Base-by-base conservation (phyloP, 2,797 vertebrate genomes). In the Buceros bicornis region DNA sequence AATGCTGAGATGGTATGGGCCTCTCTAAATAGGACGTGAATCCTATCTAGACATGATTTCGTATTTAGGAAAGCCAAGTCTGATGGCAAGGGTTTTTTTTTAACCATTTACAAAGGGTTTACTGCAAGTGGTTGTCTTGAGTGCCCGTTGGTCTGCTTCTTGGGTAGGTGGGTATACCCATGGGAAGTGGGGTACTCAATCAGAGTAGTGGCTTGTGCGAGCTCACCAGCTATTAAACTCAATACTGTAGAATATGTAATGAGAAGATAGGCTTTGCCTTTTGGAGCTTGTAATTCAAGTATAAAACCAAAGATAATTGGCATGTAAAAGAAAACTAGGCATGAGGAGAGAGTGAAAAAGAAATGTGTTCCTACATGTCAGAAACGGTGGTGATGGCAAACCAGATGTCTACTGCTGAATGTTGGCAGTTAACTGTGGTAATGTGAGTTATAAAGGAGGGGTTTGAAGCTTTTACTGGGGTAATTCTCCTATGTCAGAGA, bases 401-500 rank as follows among this genome's bases (percentile, higher is more conserved):
- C 13, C 48, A 80, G 70, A 62, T 74, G 86, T 71, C 64, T 69
- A 11, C 28, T 77, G 70, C 37, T 80, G 77, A 66, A 26, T 16
- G 54, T 16, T 84, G 60, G 24, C 77, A 81, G 33, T 50, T 80
- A 70, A n/a, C 50, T 73, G 71, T 77, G 53, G 50, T 87, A 78
- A 89, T 24, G 29, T 18, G 60, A 57, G 15, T 82, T 89, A 40
- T 11, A 61, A 89, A 70, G 48, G 69, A 85, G 22, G 40, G 33
- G 40, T 42, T 84, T 80, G 71, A 64, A 69, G 57, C 57, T 84
- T 89, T 77, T 65, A n/a, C 37, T 94, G 71, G 42, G 31, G 37
- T 61, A 67, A 53, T 71, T 84, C 60, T 90, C 25, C 24, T 31
- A 2, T 58, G 64, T 54, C 50, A 65, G 56, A 57, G 51, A 40